phyloP scores from a whole-genome alignment of 37 sponge, comb jelly and placozoan genomes.

The Agelas oroides region DNA sequence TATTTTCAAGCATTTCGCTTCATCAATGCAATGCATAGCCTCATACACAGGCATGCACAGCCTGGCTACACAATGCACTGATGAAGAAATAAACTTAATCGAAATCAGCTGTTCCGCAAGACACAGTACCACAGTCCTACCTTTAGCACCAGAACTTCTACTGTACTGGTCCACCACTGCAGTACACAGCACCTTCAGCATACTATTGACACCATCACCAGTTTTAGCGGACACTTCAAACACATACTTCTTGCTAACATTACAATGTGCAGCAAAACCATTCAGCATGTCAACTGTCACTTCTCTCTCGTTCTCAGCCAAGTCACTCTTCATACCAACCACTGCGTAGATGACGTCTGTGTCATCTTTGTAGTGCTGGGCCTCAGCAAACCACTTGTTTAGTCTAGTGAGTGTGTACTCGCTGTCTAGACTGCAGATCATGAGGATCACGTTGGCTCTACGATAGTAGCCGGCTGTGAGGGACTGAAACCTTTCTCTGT shows the following conservation, averaged over 20 bases:
- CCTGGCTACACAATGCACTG: no score
- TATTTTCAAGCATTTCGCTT: no score
- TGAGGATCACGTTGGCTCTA: slow-evolving; percentile 40
- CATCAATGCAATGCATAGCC: no score
- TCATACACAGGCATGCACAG: no score
- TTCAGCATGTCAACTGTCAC: slow-evolving; percentile 30
- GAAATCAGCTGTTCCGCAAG: no score
- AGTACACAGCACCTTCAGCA: slow-evolving; percentile 28
- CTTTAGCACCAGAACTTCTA: not conserved
- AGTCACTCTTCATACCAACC: slow-evolving; percentile 53
- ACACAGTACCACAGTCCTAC: no score
- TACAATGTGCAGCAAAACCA: slow-evolving; percentile 37
- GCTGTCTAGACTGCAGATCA: slow-evolving; percentile 69
- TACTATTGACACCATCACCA: slow-evolving; percentile 51
- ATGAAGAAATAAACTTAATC: no score
- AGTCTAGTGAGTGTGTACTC: slow-evolving; percentile 59
- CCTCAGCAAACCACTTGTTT: slow-evolving; percentile 61
- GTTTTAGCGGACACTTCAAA: slow-evolving; percentile 63
- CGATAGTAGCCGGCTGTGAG: slow-evolving; percentile 72
- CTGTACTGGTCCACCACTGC: slow-evolving; percentile 34
- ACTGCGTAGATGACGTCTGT: slow-evolving; percentile 38
- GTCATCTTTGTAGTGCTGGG: slow-evolving; percentile 59
- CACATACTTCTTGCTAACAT: slow-evolving; percentile 15
- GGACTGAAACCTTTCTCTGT: slow-evolving; percentile 56
- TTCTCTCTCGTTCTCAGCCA: slow-evolving; percentile 43